A percentile compares a stretch with the other conserved stretches of the same genome.
These are phyloP conservation scores for Rhombomys opimus DNA, from an alignment of 2,113 vertebrate genomes.

Conservation along the genomic window DNA sequence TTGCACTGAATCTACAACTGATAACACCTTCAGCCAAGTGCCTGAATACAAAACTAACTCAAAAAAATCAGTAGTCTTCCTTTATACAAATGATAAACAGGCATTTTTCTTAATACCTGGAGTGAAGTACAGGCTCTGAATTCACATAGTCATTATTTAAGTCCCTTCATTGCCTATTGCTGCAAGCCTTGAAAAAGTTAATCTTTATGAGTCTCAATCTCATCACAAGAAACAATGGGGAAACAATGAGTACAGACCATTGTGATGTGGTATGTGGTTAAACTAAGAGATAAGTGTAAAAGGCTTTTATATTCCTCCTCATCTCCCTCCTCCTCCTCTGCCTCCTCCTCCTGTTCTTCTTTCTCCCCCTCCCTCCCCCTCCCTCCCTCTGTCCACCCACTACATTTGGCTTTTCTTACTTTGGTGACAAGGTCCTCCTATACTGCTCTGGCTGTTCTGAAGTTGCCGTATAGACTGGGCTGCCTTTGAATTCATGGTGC, in stretches of 20 bases:
- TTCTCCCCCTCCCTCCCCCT: not conserved
- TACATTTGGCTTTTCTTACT: not conserved
- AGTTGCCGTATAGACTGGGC: not conserved
- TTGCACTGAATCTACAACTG: too few relatives aligned
- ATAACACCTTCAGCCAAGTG: too few relatives aligned
- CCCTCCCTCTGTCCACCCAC: not conserved
- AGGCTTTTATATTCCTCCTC: not conserved
- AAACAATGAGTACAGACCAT: not conserved
- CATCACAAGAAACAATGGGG: not conserved
- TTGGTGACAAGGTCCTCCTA: not conserved
- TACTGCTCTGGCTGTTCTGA: not conserved
- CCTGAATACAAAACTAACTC: too few relatives aligned
- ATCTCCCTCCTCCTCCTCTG: not conserved
- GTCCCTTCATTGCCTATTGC: not conserved
- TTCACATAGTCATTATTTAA: not conserved
- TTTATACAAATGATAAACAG: too few relatives aligned
- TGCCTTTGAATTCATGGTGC: not conserved
- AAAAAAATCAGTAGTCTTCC: too few relatives aligned
- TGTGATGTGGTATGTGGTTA: not conserved
- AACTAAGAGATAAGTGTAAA: not conserved
- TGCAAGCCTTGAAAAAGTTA: not conserved
- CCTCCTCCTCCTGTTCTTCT: not conserved
- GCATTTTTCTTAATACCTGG: not conserved
- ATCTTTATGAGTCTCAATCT: not conserved
- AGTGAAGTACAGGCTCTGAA: not conserved